Conservation (phyloP, 2,797 vertebrate genomes). For the Muscicapa comitata region DNA sequence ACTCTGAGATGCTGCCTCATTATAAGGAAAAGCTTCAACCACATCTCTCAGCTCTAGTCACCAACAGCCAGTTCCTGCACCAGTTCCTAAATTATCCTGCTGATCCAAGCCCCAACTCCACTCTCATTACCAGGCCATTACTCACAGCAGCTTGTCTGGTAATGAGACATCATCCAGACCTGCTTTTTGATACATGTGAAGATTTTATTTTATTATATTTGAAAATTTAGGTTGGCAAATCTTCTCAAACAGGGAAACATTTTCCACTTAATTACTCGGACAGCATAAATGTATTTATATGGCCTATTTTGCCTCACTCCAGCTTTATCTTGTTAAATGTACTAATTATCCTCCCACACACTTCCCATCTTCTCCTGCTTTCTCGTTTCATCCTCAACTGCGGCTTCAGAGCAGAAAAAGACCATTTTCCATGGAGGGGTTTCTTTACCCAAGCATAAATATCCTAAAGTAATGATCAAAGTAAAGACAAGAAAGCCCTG, state of each 20-base stretch:
- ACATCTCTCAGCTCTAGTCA: background rate
- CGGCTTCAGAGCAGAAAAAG: background rate
- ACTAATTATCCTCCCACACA: conserved; percentile 2
- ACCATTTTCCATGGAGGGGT: background rate
- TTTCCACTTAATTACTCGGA: background rate
- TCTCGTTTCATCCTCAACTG: background rate
- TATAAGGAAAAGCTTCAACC: background rate
- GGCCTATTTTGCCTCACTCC: background rate
- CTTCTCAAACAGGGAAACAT: background rate
- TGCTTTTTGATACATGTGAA: background rate
- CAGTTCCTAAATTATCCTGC: background rate
- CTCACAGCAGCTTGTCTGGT: background rate
- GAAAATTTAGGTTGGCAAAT: background rate
- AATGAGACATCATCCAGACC: background rate
- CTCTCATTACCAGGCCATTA: background rate
- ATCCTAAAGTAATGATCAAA: background rate
- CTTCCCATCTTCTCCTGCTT: background rate
- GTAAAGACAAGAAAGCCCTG: background rate
- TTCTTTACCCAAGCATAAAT: background rate
- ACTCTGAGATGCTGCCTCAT: background rate
- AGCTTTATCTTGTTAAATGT: conserved; percentile 16
- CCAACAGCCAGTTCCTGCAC: background rate
- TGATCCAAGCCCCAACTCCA: background rate
- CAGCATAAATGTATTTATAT: background rate
- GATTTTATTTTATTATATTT: background rate